Evolutionary conservation across 2,888 invertebrate species (phyloP).

Genomic region (Apeira syringaria): DNA sequence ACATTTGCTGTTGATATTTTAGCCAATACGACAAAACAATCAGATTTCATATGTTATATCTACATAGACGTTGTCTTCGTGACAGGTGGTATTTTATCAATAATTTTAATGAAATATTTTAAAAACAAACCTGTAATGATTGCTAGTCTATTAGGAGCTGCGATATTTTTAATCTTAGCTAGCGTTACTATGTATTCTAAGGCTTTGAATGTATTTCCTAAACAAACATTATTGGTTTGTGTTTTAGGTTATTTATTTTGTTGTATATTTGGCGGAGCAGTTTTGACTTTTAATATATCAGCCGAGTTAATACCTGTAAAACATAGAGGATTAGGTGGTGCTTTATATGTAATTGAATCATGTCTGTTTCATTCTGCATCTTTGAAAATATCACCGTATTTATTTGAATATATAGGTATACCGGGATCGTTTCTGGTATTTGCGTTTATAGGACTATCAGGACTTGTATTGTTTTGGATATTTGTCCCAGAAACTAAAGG

Average conservation of each 20-base stretch:
- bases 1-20: conserved; percentile 8
- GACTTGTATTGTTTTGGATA: background rate
- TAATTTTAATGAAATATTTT: background rate
- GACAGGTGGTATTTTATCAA: background rate
- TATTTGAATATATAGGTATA: conserved; percentile 16
- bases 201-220: background rate
- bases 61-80: conserved; percentile 2
- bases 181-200: background rate
- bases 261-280: conserved; percentile 21
- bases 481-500: background rate
- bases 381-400: conserved; percentile 24
- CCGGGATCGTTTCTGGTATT: conserved; percentile 22
- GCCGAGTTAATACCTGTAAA: conserved; percentile 35
- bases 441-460: background rate
- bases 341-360: conserved; percentile 16
- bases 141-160: background rate
- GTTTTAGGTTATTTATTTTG: conserved; percentile 16
- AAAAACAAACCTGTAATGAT: background rate
- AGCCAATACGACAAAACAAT: conserved; percentile 1
- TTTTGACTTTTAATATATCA: conserved; percentile 22
- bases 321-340: conserved; percentile 32
- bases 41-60: conserved; percentile 7
- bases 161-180: background rate
- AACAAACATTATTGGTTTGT: conserved; percentile 3
- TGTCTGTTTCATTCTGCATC: conserved; percentile 25